phyloP scores from a whole-genome alignment of 1,140 invertebrate species.

The Drosophila kanapiae region DNA sequence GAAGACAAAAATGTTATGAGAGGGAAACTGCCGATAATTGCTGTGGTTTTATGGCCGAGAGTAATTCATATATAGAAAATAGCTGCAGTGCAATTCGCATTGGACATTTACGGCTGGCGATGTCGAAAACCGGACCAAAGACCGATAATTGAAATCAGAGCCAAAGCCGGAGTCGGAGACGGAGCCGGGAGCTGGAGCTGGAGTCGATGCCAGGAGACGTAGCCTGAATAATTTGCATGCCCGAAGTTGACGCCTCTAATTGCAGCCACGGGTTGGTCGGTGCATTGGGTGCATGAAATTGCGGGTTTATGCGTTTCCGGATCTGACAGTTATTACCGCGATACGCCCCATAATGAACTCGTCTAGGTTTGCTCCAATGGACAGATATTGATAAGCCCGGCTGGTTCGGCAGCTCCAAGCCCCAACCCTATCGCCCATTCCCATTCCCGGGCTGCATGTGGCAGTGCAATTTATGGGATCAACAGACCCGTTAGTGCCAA shows the following conservation, averaged over 20 bases:
- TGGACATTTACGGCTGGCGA: slow-evolving; percentile 52
- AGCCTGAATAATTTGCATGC: slow-evolving; percentile 49
- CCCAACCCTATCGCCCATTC: neutral
- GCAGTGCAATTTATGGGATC: slow-evolving; percentile 76
- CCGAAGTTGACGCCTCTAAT: slow-evolving; percentile 51
- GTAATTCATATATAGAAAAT: slow-evolving; percentile 56
- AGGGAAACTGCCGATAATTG: slow-evolving; percentile 65
- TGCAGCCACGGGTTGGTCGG: slow-evolving; percentile 29
- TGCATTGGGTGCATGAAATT: slow-evolving; percentile 48
- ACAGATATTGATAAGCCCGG: slow-evolving; percentile 42
- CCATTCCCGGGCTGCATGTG: slow-evolving; percentile 26
- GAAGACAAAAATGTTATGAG: slow-evolving; percentile 40
- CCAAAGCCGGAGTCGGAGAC: neutral
- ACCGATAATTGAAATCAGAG: slow-evolving; percentile 34
- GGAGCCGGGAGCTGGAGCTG: too few relatives aligned
- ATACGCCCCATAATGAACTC: slow-evolving; percentile 67
- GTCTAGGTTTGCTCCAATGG: slow-evolving; percentile 36
- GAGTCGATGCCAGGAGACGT: neutral
- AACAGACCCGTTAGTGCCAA: slow-evolving; percentile 81
- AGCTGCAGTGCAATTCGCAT: slow-evolving; percentile 55
- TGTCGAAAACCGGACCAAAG: slow-evolving; percentile 26
- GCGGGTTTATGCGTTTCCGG: slow-evolving; percentile 64
- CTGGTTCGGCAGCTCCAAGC: slow-evolving; percentile 1
- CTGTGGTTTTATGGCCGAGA: slow-evolving; percentile 42
- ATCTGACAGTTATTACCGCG: slow-evolving; percentile 73